These are phyloP conservation scores for Eclectus roratus DNA, from an alignment of 2,113 vertebrate genomes.

Conservation along the genomic window DNA sequence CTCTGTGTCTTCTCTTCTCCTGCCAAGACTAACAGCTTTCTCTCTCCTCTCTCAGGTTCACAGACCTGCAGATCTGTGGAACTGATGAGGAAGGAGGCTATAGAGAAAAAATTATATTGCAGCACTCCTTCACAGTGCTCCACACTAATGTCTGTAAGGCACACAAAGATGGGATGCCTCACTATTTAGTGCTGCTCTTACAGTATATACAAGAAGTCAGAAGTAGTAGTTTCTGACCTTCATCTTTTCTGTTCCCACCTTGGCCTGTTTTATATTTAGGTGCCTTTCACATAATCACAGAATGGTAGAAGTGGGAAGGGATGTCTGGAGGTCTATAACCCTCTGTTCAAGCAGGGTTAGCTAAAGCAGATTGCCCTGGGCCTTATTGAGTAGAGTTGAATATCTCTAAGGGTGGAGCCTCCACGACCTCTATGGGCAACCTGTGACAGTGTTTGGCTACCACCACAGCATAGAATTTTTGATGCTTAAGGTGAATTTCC, in stretches of 20 bases:
- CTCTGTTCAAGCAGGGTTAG: neutral
- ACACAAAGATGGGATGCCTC: neutral
- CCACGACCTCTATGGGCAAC: neutral
- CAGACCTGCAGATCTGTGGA: neutral
- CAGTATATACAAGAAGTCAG: neutral
- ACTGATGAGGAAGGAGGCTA: neutral
- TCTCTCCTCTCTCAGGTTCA: neutral
- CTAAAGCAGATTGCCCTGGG: neutral
- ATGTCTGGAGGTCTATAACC: neutral
- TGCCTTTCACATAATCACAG: neutral
- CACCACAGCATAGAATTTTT: neutral
- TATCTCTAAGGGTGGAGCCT: neutral
- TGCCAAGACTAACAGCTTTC: rapidly evolving
- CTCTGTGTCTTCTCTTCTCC: neutral
- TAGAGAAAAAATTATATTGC: neutral
- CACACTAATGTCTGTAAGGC: neutral
- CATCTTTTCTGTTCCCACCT: neutral
- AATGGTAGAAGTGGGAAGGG: neutral
- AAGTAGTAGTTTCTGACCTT: neutral
- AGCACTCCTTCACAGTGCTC: neutral
- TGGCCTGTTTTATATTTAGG: neutral
- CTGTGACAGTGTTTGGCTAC: neutral
- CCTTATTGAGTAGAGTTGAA: neutral
- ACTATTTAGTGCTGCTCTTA: neutral
- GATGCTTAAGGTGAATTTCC: neutral